Percentiles rank a stretch among this genome's conserved stretches.
phyloP scores from a whole-genome alignment of 2,797 vertebrate genomes.

The Bradypodion pumilum region DNA sequence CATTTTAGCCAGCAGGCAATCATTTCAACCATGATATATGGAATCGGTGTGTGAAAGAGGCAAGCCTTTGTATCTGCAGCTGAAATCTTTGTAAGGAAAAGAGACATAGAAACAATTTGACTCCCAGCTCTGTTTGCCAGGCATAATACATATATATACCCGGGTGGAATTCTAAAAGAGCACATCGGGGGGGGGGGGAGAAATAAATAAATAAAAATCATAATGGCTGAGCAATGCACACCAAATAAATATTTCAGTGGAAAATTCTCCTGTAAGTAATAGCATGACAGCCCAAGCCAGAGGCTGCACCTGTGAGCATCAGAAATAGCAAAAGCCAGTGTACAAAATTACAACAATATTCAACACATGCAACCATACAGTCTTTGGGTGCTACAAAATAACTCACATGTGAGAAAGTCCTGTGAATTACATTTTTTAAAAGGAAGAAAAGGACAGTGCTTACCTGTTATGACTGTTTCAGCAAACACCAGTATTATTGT shows the following conservation, averaged over 20 bases:
- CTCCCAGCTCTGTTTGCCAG: neutral
- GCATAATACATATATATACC: neutral
- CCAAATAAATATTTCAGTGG: constrained; percentile 1
- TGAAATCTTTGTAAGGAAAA: neutral
- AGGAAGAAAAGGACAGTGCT: neutral
- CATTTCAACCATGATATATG: neutral
- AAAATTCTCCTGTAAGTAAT: neutral
- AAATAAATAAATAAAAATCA: neutral
- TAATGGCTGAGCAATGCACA: neutral
- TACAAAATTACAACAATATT: constrained; percentile 4
- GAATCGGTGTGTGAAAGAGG: neutral
- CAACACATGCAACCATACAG: neutral
- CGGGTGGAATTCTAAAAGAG: neutral
- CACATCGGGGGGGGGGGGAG: neutral
- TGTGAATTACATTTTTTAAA: neutral
- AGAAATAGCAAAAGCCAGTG: neutral
- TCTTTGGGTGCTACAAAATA: constrained; percentile 3
- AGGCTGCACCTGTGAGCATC: neutral
- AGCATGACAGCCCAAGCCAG: constrained; percentile 12
- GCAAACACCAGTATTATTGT: neutral
- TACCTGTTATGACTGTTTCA: neutral
- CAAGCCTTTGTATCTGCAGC: neutral
- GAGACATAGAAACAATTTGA: neutral
- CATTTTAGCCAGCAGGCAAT: constrained; percentile 28
- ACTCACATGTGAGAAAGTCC: neutral